These are phyloP conservation scores for Hypocryptadius cinnamomeus DNA, from an alignment of 2,113 vertebrate species.

Conservation along the genomic window DNA sequence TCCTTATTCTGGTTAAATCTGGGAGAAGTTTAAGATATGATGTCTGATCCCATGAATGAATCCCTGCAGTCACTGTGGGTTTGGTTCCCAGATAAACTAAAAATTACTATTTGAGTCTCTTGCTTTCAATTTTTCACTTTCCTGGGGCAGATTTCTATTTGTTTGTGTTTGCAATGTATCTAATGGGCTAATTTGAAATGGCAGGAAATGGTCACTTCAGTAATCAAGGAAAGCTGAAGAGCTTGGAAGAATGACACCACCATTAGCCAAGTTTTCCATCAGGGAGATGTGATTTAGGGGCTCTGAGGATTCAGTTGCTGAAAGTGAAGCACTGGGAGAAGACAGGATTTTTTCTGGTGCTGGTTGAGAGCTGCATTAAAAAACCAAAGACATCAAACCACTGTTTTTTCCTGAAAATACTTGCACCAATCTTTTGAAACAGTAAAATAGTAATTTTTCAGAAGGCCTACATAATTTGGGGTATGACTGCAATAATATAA, in stretches of 20 bases:
- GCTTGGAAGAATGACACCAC: background rate
- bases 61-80: background rate
- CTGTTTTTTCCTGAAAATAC: background rate
- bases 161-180: background rate
- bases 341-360: background rate
- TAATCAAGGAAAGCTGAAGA: background rate
- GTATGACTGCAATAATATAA: background rate
- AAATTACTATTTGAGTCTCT: background rate
- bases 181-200: background rate
- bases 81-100: background rate
- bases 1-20: background rate
- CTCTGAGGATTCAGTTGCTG: background rate
- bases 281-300: background rate
- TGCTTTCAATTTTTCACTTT: background rate
- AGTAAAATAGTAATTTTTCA: background rate
- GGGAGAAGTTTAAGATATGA: background rate
- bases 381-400: background rate
- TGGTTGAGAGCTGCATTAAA: background rate
- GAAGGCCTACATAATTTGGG: background rate
- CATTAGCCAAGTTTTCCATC: background rate
- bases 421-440: background rate
- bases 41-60: background rate
- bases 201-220: background rate
- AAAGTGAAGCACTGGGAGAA: background rate
- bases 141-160: background rate